Evolutionary conservation across 2,888 invertebrate genomes (phyloP), one percentile per base, ranked within the genome.

Genomic region (Rosalia funebris): DNA sequence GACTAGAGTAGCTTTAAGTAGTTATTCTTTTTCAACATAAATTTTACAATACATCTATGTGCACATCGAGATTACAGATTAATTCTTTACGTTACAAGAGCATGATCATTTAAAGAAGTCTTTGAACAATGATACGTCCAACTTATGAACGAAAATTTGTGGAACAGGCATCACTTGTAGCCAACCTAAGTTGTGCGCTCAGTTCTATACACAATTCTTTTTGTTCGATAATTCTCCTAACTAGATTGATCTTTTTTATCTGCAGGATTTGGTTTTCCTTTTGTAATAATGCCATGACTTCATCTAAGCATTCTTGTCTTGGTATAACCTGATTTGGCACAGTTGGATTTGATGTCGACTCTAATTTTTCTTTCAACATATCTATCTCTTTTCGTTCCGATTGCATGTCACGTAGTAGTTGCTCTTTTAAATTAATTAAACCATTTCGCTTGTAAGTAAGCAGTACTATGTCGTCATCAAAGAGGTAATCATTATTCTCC

Each of bases 351-450:
- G 25, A 39, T 9, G 39, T 52, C 20, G 34, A 32, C 2, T 60
- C 56, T 3, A 63, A 41, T 32, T 62, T 62, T 20, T 62, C 46
- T 34, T 66, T 58, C 15, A 79, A 47, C 55, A 75, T 70, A 9
- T 64, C 86, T 10, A 92, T 88, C 82, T 92, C 91, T 36, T 87
- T 87, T 70, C 87, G 88, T 80, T 93, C 93, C 0, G 86, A 85
- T 73, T 88, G 87, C 53, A 93, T 91, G 74, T 89, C 87, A 0
- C 87, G 86, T 75, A 88, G 87, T 9, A 93, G 79, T 44, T 88
- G 83, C 0, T 88, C 86, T 66, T 91, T 90, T 71, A 93, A 83
- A 64, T 87, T 87, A 19, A 90, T 77, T 62, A 89, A 83, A 68
- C 88, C 87, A 1, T 86, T 86, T 68, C 88, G 88, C 77, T 89